A percentile compares a stretch with the other conserved stretches of the same genome.
Evolutionary conservation across 2,888 invertebrate genomes (phyloP).

Genomic region (Trachelus stipa): DNA sequence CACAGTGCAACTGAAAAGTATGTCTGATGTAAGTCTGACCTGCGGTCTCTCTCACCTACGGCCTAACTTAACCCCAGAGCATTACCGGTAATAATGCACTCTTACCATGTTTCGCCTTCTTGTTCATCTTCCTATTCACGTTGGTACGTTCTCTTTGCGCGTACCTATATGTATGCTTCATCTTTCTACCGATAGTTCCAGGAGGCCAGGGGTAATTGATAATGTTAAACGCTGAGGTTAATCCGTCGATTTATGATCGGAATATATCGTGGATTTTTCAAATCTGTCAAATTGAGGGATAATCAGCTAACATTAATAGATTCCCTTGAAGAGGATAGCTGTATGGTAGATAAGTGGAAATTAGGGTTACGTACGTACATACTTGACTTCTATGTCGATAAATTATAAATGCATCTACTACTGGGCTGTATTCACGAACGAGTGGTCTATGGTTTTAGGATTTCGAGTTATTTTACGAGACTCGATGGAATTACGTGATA

Average conservation of each 20-base stretch:
- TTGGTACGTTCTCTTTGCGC: background rate
- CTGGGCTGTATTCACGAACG: background rate
- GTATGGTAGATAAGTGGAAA: conserved; percentile 31
- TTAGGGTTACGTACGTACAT: conserved; percentile 36
- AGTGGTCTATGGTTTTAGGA: background rate
- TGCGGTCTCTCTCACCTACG: conserved; percentile 10
- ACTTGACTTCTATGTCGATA: conserved; percentile 2
- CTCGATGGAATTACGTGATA: background rate
- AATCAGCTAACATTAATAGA: conserved; percentile 38
- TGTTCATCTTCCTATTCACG: background rate
- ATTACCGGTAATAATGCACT: conserved; percentile 22
- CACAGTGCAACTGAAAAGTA: conserved; percentile 18
- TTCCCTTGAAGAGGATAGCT: background rate
- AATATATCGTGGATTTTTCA: conserved; percentile 47
- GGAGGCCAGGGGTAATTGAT: conserved; percentile 57
- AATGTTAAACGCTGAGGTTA: conserved; percentile 61
- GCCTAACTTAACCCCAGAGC: conserved; percentile 17
- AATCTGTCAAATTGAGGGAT: conserved; percentile 42
- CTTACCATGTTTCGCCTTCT: conserved; percentile 9
- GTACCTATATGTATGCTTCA: background rate
- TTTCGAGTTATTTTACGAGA: background rate
- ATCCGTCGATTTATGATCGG: conserved; percentile 62
- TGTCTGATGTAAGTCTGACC: conserved; percentile 4
- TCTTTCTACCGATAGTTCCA: background rate
- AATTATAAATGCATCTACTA: background rate